phyloP scores from a whole-genome alignment of 2,888 invertebrate genomes.

The Acronicta alni region DNA sequence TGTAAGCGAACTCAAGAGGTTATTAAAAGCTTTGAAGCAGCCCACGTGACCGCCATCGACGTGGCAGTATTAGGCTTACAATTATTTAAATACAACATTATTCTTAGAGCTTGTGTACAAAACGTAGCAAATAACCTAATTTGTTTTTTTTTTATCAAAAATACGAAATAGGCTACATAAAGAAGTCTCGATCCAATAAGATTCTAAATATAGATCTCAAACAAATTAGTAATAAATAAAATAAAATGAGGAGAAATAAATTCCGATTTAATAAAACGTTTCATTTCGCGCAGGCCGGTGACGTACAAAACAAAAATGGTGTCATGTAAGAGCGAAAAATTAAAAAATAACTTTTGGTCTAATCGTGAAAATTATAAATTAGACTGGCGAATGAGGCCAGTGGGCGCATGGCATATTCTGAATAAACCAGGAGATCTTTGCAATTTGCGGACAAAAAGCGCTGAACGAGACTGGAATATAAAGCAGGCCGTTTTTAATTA shows the following conservation, averaged over 20 bases:
- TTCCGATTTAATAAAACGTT: constrained; percentile 32
- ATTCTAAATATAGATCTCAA: constrained; percentile 9
- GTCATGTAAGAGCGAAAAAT: constrained; percentile 46
- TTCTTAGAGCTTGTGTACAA: background rate
- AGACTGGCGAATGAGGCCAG: constrained; percentile 58
- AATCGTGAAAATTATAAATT: constrained; percentile 72
- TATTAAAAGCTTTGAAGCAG: too few species aligned
- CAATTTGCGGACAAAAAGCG: constrained; percentile 76
- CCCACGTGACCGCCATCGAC: too few species aligned
- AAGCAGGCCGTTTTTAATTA: constrained; percentile 75
- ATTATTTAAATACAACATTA: background rate
- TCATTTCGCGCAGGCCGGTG: constrained; percentile 16
- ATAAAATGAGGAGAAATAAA: constrained; percentile 16
- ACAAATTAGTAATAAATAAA: constrained; percentile 17
- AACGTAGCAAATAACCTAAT: background rate
- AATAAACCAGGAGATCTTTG: constrained; percentile 69
- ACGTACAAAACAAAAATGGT: constrained; percentile 28
- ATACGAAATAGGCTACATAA: constrained; percentile 1
- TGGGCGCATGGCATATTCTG: constrained; percentile 62
- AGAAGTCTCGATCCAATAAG: constrained; percentile 6
- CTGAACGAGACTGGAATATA: constrained; percentile 71
- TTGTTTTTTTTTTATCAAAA: constrained; percentile 5
- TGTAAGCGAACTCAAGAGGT: too few species aligned
- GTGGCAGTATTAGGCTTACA: too few species aligned
- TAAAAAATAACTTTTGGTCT: constrained; percentile 61